phyloP scores from a whole-genome alignment of 2,797 vertebrate genomes.

The Onychomys torridus region DNA sequence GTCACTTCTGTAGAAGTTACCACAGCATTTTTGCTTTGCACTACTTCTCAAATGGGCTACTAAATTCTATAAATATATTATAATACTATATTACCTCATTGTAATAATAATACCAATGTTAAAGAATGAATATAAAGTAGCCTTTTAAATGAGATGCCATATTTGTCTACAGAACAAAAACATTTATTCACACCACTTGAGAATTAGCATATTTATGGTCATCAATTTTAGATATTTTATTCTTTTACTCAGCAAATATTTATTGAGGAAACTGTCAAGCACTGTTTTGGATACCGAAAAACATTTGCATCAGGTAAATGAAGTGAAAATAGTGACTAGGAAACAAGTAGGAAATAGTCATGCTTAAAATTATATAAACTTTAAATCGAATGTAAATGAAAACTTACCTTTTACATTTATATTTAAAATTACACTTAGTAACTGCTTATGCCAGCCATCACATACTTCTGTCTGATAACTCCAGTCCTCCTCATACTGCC shows the following conservation, averaged over 20 bases:
- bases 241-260: not conserved
- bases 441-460: conserved; percentile 37
- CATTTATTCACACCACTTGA: not conserved
- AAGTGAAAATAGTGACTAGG: conserved; percentile 2
- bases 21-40: not conserved
- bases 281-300: not conserved
- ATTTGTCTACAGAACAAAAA: conserved; percentile 4
- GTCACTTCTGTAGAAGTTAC: not conserved
- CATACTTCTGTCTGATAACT: conserved; percentile 47
- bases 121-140: conserved; percentile 28
- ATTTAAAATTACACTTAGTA: conserved; percentile 44
- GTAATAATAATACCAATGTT: not conserved
- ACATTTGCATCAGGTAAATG: not conserved
- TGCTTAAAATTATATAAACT: conserved; percentile 45
- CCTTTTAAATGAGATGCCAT: not conserved
- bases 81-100: not conserved
- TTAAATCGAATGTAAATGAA: conserved; percentile 53
- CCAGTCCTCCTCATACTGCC: not conserved
- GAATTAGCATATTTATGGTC: not conserved
- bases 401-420: conserved; percentile 3
- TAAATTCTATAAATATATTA: not conserved
- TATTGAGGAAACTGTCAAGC: not conserved
- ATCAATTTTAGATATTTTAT: not conserved
- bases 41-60: not conserved
- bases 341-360: conserved; percentile 10